Percentiles rank a stretch among this genome's conserved stretches.
These are phyloP conservation scores for Anoura caudifer DNA, from an alignment of 2,113 vertebrate species.

Conservation along the genomic window DNA sequence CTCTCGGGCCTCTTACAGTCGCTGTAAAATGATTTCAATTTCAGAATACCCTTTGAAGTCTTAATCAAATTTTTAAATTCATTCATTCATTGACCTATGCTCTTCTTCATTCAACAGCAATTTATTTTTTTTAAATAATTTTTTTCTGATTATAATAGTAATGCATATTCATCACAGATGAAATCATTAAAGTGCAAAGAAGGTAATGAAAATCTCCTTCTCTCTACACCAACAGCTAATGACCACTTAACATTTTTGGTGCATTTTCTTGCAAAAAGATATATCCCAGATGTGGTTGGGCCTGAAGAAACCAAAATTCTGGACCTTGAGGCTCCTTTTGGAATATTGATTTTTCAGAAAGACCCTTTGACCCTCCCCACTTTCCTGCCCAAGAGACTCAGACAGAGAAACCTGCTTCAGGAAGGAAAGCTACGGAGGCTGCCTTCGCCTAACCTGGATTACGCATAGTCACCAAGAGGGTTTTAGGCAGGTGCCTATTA, in stretches of 20 bases:
- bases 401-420: not conserved
- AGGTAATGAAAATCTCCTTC: not conserved
- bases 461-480: not conserved
- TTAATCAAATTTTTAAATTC: not conserved
- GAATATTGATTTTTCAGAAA: not conserved
- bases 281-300: not conserved
- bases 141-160: not conserved
- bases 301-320: not conserved
- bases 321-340: not conserved
- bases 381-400: not conserved
- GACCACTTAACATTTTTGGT: not conserved
- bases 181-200: not conserved
- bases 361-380: not conserved
- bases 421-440: not conserved
- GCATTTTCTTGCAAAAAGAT: not conserved
- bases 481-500: not conserved
- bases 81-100: conserved; percentile 18
- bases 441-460: not conserved
- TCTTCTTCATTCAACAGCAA: not conserved
- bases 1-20: not conserved
- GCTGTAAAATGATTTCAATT: not conserved
- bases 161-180: not conserved
- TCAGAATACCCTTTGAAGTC: not conserved
- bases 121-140: not conserved
- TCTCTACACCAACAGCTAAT: not conserved